phyloP scores from a whole-genome alignment of 2,113 vertebrate species.

The Coturnix japonica region DNA sequence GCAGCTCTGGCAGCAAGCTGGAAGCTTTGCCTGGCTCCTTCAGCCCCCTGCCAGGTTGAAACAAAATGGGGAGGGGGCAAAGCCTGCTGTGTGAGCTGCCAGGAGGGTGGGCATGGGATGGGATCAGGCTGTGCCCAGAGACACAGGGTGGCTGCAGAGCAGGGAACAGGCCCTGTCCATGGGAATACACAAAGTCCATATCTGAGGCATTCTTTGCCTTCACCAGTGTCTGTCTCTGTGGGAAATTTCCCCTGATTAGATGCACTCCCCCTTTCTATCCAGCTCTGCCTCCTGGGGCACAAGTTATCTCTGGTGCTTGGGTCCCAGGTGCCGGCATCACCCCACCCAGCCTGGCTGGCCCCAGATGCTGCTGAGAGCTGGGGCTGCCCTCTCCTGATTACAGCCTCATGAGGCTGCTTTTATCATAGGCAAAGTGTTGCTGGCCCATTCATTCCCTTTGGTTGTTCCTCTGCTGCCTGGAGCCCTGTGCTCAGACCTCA shows the following conservation, averaged over 20 bases:
- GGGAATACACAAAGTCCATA: not conserved
- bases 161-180: not conserved
- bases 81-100: rapidly evolving
- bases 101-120: not conserved
- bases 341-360: constrained; percentile 60
- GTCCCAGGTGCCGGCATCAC: constrained; percentile 23
- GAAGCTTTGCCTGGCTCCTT: not conserved
- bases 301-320: constrained; percentile 10
- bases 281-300: not conserved
- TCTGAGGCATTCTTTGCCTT: not conserved
- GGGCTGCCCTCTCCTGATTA: constrained; percentile 67
- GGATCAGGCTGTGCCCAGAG: not conserved
- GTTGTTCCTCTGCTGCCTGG: rapidly evolving
- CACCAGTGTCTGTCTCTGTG: rapidly evolving
- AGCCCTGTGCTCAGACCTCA: rapidly evolving
- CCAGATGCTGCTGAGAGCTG: constrained; percentile 29
- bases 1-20: not conserved
- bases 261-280: not conserved
- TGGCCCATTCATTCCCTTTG: not conserved
- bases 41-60: not conserved
- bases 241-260: not conserved
- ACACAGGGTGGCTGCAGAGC: not conserved
- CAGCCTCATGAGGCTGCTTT: constrained; percentile 10
- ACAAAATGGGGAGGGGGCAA: not conserved
- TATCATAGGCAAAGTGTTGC: constrained; percentile 57